These are phyloP conservation scores for Thaumatotibia leucotreta DNA, from an alignment of 1,140 invertebrate genomes.

Conservation along the genomic window DNA sequence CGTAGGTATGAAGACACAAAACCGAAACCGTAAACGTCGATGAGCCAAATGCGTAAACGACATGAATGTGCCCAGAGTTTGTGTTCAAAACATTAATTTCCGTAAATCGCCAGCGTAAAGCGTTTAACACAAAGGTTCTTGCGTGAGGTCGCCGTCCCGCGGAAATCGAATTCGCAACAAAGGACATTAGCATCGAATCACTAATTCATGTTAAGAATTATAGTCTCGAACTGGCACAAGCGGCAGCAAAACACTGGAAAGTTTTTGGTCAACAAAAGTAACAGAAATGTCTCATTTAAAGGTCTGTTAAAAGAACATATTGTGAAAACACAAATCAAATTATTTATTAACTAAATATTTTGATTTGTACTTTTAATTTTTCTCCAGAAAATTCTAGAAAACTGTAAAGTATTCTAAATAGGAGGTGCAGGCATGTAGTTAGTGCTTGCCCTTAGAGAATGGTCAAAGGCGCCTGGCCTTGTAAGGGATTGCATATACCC, in stretches of 20 bases:
- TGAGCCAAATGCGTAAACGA: not conserved
- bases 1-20: no score
- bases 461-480: no score
- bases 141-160: constrained; percentile 30
- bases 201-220: constrained; percentile 1
- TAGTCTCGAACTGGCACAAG: not conserved
- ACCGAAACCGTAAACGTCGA: no score
- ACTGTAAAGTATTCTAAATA: no score
- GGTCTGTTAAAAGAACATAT: no score
- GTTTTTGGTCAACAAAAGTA: not conserved
- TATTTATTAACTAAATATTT: no score
- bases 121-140: constrained; percentile 27
- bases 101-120: constrained; percentile 24
- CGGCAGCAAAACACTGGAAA: not conserved
- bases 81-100: constrained; percentile 24
- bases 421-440: no score
- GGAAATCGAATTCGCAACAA: constrained; percentile 48
- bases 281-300: not conserved
- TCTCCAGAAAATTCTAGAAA: no score
- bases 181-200: constrained; percentile 16
- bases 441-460: no score
- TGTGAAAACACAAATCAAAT: no score
- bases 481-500: no score
- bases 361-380: no score
- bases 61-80: constrained; percentile 15